These are phyloP conservation scores for Papilio elwesi DNA, from an alignment of 2,888 invertebrate genomes.

Conservation along the genomic window DNA sequence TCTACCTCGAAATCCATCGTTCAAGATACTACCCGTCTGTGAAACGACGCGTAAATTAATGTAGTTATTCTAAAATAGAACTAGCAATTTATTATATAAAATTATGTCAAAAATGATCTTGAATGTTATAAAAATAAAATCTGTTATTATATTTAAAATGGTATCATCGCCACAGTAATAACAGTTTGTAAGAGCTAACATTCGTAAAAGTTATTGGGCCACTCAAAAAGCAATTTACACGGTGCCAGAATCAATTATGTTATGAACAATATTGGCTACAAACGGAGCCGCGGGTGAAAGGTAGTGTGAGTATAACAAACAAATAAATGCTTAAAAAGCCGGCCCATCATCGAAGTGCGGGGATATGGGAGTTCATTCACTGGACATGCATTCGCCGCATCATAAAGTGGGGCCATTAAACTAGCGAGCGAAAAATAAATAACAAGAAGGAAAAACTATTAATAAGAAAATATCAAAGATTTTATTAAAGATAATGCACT, in stretches of 20 bases:
- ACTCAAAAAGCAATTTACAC: conserved; percentile 24
- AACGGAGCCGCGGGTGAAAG: conserved; percentile 37
- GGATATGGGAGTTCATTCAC: conserved; percentile 65
- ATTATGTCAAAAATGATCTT: background rate
- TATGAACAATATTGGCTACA: conserved; percentile 37
- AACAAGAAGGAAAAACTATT: conserved; percentile 15
- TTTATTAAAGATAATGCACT: too few species aligned
- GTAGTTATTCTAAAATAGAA: too few species aligned
- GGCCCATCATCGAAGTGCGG: conserved; percentile 57
- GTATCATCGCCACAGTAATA: background rate
- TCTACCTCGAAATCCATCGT: too few species aligned
- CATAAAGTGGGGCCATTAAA: conserved; percentile 26
- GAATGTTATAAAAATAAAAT: background rate
- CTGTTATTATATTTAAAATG: background rate
- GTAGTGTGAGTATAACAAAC: conserved; percentile 50
- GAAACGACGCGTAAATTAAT: too few species aligned
- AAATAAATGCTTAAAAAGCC: conserved; percentile 47
- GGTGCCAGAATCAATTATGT: conserved; percentile 33
- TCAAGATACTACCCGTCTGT: too few species aligned
- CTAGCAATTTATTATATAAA: too few species aligned
- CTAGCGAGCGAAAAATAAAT: background rate
- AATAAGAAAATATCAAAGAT: too few species aligned
- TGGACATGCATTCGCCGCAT: conserved; percentile 48
- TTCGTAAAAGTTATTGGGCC: conserved; percentile 13
- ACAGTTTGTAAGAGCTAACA: background rate